Conservation (phyloP, 2,113 vertebrate genomes). For the Passer domesticus region DNA sequence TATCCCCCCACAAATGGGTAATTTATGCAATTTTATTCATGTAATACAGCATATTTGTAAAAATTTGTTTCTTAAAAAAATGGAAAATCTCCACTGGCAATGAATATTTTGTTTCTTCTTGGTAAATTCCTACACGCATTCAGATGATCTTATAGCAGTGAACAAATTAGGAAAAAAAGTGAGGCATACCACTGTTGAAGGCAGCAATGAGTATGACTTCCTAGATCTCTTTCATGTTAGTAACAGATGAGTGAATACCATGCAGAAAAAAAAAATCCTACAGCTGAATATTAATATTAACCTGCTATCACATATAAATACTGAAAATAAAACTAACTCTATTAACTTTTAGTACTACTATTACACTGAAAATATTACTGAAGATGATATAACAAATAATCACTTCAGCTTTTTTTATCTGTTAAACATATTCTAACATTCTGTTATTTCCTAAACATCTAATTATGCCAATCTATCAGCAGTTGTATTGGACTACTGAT, state of each 20-base stretch:
- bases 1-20: fast-evolving
- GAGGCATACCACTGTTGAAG: neutral
- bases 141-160: neutral
- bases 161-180: neutral
- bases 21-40: neutral
- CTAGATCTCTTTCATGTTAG: neutral
- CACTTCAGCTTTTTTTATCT: neutral
- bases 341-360: neutral
- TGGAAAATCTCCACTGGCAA: neutral
- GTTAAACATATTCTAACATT: neutral
- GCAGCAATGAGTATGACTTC: neutral
- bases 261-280: neutral
- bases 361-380: neutral
- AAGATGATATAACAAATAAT: neutral
- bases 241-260: neutral
- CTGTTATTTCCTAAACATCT: neutral
- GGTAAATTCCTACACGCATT: neutral
- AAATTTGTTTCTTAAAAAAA: neutral
- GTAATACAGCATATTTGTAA: neutral
- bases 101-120: neutral
- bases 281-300: neutral
- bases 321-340: neutral
- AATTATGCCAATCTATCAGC: neutral
- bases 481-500: neutral
- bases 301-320: neutral